Base-by-base conservation (phyloP, 2,888 invertebrate genomes). In the Andricus quercusramuli region DNA sequence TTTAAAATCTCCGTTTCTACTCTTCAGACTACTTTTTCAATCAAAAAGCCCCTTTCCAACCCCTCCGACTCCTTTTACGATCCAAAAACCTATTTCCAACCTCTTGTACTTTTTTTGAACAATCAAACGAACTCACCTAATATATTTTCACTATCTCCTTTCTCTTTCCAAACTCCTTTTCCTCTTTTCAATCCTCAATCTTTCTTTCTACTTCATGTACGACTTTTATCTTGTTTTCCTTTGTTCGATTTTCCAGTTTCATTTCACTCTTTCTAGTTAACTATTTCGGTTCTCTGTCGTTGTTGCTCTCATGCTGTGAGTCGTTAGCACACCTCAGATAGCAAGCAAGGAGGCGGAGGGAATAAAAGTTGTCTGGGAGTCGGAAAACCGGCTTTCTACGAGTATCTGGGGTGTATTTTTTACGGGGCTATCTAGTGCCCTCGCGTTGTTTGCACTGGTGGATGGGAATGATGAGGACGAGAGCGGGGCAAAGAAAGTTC, bases 381-480 rank as follows among this genome's bases (percentile, higher is more conserved):
- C 79, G 56, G 74, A 25, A 62, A 66, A 56, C 51, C 32, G 78
- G 51, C 66, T 78, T 78, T 51, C 78, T 78, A 78, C 78, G 78
- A 78, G 78, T 78, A 78, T 62, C 78, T 78, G 32, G 78, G 78
- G 78, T 78, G 78, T 78, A 78, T 44, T 78, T 78, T 78, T 78
- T 66, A 66, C 44, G 44, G 51, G 29, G 78, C 65, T 78, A 65
- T 66, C 51, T 41, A 32, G 32, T 62, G 25, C 64, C 17, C 37
- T 64, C 20, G 65, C 66, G 65, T 65, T 78, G 78, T 78, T 78
- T 78, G 65, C 66, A 47, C 65, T 41, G 44, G 56, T 56, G 56
- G 56, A 56, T 56, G n/a, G 56, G n/a, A 56, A n/a, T n/a, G n/a
- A 56, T 56, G 56, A 56, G 56, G n/a, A 56, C 56, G 20, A n/a